These are phyloP conservation scores for Drosophila sp. DNA, from an alignment of 1,140 invertebrate genomes.

Conservation along the genomic window DNA sequence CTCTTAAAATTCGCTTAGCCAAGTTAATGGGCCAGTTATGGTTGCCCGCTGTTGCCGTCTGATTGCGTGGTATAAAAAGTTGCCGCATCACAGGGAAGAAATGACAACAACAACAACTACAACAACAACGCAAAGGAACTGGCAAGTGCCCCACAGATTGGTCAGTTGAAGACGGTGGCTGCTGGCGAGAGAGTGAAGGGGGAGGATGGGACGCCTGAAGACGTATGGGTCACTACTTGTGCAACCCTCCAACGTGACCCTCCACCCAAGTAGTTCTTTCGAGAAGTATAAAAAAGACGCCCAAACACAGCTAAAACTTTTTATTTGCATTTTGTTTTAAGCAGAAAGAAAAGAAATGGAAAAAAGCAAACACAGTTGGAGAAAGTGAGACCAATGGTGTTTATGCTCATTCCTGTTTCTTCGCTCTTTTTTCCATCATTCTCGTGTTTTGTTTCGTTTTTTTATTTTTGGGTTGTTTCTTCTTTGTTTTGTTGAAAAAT, in stretches of 20 bases:
- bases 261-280: conserved; percentile 56
- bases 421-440: conserved; percentile 19
- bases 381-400: conserved; percentile 67
- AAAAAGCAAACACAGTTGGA: conserved; percentile 3
- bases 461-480: conserved; percentile 56
- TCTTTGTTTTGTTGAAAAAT: conserved; percentile 79
- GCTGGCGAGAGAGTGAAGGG: not conserved
- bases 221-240: conserved; percentile 35
- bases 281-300: conserved; percentile 42
- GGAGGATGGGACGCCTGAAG: conserved; percentile 9
- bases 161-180: conserved; percentile 11
- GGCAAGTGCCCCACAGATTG: conserved; percentile 30
- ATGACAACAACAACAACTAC: conserved; percentile 14
- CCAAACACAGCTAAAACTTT: conserved; percentile 54
- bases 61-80: conserved; percentile 17
- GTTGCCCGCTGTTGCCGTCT: not conserved
- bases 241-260: conserved; percentile 16
- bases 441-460: conserved; percentile 17
- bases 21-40: conserved; percentile 15
- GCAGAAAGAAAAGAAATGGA: conserved; percentile 23
- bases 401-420: conserved; percentile 44
- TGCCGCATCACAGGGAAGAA: conserved; percentile 27
- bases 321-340: conserved; percentile 82
- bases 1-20: not conserved
- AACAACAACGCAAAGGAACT: conserved; percentile 19